phyloP scores from a whole-genome alignment of 2,113 vertebrate genomes.

The Clarias gariepinus region DNA sequence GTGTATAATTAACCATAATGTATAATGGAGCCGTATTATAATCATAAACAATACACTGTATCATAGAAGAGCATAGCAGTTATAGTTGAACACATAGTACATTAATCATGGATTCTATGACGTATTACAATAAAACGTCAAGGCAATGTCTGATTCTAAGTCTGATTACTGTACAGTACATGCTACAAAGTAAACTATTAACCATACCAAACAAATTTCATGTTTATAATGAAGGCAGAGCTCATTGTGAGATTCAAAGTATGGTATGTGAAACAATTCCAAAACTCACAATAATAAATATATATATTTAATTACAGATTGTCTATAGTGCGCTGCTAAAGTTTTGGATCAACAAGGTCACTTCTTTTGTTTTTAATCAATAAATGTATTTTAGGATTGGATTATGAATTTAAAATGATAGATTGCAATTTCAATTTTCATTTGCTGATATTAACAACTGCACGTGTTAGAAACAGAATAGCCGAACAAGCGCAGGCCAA shows the following conservation, averaged over 20 bases:
- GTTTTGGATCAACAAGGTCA: neutral
- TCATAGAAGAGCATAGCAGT: neutral
- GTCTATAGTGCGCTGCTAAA: neutral
- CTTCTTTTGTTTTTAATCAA: neutral
- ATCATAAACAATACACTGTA: neutral
- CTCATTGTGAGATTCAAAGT: neutral
- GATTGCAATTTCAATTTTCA: neutral
- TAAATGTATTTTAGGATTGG: neutral
- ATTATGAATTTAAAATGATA: neutral
- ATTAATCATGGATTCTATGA: neutral
- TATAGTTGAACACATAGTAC: neutral
- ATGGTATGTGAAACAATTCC: neutral
- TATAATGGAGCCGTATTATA: too few species aligned
- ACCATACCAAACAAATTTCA: neutral
- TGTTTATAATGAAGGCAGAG: neutral
- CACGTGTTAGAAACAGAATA: neutral
- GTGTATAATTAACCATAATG: too few species aligned
- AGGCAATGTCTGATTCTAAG: neutral
- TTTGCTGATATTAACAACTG: neutral
- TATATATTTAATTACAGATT: neutral
- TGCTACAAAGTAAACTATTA: neutral
- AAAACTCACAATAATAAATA: neutral
- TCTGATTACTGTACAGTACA: neutral
- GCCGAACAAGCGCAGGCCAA: too few species aligned
- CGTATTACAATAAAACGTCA: neutral